Base-by-base conservation (phyloP, 2,797 vertebrate genomes). In the Melopsittacus undulatus region DNA sequence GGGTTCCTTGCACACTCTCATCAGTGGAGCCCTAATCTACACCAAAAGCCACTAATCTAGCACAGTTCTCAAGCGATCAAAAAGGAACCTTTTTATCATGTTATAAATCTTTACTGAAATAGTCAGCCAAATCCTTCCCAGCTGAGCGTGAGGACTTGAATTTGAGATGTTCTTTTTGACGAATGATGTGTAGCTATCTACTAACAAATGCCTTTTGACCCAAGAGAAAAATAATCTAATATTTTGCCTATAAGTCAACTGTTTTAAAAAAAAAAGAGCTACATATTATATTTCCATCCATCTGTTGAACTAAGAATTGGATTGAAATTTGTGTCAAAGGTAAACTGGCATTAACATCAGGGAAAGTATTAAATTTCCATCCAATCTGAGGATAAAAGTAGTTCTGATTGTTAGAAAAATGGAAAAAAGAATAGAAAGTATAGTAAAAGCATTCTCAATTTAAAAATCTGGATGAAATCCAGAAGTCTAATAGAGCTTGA, bases 281-380 rank as follows among this genome's bases (percentile, higher is more conserved):
- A 51, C 34, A 80, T 88, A 38, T 57, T 83, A 49, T n/a, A 46
- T 88, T 79, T 40, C 56, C 24, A 86, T 23, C 89, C 92, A 81
- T 94, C 95, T 96, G 96, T 38, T 95, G 77, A 91, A 49, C 74
- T 56, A 82, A 32, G 67, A 96, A 96, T 92, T 91, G 90, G 85
- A 91, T 69, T 92, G 69, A 34, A 85, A 93, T 68, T 80, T 96
- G 85, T 27, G 20, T 96, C 96, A 96, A 76, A 83, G 64, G 83
- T 78, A 93, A 96, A 97, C 79, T 59, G 72, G 66, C 85, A 94
- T 87, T 89, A 90, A 67, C 48, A 88, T 54, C 57, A 83, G 42
- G 85, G 21, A 76, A 22, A 84, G 38, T 42, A 69, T 29, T 78
- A 88, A 81, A 91, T 80, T 83, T 87, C 62, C 1, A 5, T 49